Evolutionary conservation across 1,140 invertebrate species (phyloP), one percentile per base, ranked within the genome.

Genomic region (Marisa cornuarietis): DNA sequence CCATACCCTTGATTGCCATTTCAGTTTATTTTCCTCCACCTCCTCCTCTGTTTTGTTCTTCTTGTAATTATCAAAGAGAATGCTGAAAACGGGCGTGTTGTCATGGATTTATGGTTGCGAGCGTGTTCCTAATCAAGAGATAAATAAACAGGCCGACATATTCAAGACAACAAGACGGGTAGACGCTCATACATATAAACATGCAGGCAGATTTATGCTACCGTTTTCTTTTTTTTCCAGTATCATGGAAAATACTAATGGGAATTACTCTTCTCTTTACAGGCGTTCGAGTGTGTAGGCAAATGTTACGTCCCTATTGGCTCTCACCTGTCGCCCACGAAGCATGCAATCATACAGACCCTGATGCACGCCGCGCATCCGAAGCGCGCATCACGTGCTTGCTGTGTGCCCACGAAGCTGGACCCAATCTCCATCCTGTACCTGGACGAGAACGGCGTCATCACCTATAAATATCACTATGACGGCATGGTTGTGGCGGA

Each of bases 291-390:
- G 89, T 99, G 98, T 91, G 93, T 95, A 82, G 98, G 98, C 8
- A 95, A 97, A 86, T 99, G 98, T 91, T 95, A 95, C 18, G 98
- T 96, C 87, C 97, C 97, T 5, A 92, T 99, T 77, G 94, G 95
- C 51, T 95, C 97, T 85, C 96, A 99, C 90, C 90, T 99, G 11
- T 99, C 99, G 90, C 95, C 97, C 26, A 99, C 98, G n/a, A 99
- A 99, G 90, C 98, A 99, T 92, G 98, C 98, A 58, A 97, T 99
- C 85, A 96, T 99, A 75, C 98, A 99, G 92, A 97, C 95, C 73
- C 92, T 99, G 86, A 95, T 99, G 82, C 96, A 99, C 91, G 95
- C 95, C 73, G 94, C 96, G 87, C 95, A 96, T 89, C 79, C 96
- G 96, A 51, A 93, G 79, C 93, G 94, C 80, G 89, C 93, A 6